Percentiles rank a stretch among this genome's conserved stretches.
Conservation (phyloP, 2,888 invertebrate genomes). For the Patella pellucida region DNA sequence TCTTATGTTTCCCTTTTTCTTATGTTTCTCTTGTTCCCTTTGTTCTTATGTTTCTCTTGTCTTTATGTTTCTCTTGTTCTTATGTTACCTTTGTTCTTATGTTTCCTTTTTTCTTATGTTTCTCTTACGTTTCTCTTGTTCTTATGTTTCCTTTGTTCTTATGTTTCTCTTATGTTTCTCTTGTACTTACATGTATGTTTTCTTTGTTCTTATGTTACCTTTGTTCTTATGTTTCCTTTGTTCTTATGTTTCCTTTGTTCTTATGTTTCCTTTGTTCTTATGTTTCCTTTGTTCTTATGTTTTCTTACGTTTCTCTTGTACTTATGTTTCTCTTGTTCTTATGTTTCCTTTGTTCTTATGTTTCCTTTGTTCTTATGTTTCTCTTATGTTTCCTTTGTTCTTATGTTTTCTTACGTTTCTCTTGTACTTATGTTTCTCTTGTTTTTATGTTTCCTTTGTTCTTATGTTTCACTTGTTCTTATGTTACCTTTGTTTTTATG, state of each 20-base stretch:
- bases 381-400: constrained; percentile 11
- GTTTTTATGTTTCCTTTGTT: constrained; percentile 15
- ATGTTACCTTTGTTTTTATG: too few relatives aligned
- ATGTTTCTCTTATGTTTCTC: too few relatives aligned
- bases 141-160: constrained; percentile 18
- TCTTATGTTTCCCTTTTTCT: constrained; percentile 12
- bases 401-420: too few relatives aligned
- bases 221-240: too few relatives aligned
- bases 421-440: too few relatives aligned
- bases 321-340: constrained; percentile 10
- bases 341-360: neutral
- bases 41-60: too few relatives aligned
- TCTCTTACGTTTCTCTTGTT: neutral
- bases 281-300: constrained; percentile 13
- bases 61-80: too few relatives aligned
- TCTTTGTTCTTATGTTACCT: too few relatives aligned
- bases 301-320: too few relatives aligned
- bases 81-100: neutral
- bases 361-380: neutral
- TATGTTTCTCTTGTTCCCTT: constrained; percentile 12
- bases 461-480: neutral
- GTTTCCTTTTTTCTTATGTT: constrained; percentile 5
- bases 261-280: constrained; percentile 4
- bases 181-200: too few relatives aligned
- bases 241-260: neutral